Evolutionary conservation across 2,888 invertebrate species (phyloP), one percentile per base, ranked within the genome.

Genomic region (Desoria tigrina): DNA sequence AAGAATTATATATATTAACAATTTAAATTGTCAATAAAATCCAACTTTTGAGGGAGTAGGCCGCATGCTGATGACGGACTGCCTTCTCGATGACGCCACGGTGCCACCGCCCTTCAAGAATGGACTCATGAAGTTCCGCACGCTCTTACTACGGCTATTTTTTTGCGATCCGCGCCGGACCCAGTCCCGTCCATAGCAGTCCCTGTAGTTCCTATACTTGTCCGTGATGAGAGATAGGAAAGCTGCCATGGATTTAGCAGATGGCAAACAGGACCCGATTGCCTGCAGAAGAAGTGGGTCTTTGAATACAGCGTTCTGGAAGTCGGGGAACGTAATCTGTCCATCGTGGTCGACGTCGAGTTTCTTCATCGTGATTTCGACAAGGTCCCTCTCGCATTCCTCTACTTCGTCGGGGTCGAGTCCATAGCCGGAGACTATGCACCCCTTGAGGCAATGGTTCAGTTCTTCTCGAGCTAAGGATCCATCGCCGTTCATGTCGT

Each of bases 381-480:
- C 70, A 51, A 75, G 69, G 18, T 75, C 74, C 18, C 69, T 65
- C 24, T 72, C 68, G 11, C 68, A 67, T 28, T 75, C 75, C 9
- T 74, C 73, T 7, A 74, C 21, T 45, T 75, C 75, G 53, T 74
- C 75, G 1, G 65, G 18, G 16, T 75, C 74, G 23, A 74, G 62
- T 21, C 75, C 75, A 18, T 70, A 66, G 11, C 74, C 74, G n/a
- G 66, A 53, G 26, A 32, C 21, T n/a, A 75, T 62, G 24, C 71
- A 74, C 6, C 74, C 73, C n/a, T 68, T 72, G 37, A 74, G 56
- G 55, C 74, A 74, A 64, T 73, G 71, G 26, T 58, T 62, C 6
- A 75, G 61, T 58, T 75, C 75, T 39, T 75, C 75, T 18, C 75
- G 51, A 18, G 74, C 75, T 49, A 75, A 51, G 0, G 74, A 73